These are phyloP conservation scores for Torymus auratus DNA, from an alignment of 2,888 invertebrate species.

Conservation along the genomic window DNA sequence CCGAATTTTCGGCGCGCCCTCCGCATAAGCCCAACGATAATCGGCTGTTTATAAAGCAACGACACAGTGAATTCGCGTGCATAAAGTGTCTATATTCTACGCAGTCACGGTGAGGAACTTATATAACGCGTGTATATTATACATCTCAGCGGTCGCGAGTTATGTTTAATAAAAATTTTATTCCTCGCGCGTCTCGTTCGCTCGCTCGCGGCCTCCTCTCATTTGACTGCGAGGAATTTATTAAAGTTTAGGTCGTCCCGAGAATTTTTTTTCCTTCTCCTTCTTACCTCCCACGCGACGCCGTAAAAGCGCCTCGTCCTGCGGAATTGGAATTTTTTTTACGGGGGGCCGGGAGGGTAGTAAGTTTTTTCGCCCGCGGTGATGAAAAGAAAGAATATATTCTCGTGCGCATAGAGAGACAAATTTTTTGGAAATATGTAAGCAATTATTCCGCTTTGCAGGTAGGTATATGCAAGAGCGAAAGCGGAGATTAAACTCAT, in stretches of 20 bases:
- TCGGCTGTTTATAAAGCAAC: conserved; percentile 12
- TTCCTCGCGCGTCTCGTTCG: conserved; percentile 7
- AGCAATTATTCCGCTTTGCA: no score
- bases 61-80: no score
- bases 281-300: neutral
- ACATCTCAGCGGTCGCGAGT: neutral
- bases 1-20: neutral
- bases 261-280: neutral
- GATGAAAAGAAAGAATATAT: conserved; percentile 11
- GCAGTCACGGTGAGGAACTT: no score
- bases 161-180: conserved; percentile 54
- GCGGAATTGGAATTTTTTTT: conserved; percentile 38
- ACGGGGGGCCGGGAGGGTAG: conserved; percentile 2
- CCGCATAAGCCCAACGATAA: neutral
- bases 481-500: no score
- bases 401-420: no score
- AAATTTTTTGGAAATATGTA: no score
- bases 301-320: conserved; percentile 21
- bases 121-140: no score
- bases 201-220: conserved; percentile 20
- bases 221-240: conserved; percentile 50
- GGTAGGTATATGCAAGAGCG: no score
- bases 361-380: conserved; percentile 7
- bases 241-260: conserved; percentile 39
- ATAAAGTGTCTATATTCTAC: no score